These are phyloP conservation scores for Mycetomoellerius zeteki DNA, from an alignment of 1,140 invertebrate species.

Conservation along the genomic window DNA sequence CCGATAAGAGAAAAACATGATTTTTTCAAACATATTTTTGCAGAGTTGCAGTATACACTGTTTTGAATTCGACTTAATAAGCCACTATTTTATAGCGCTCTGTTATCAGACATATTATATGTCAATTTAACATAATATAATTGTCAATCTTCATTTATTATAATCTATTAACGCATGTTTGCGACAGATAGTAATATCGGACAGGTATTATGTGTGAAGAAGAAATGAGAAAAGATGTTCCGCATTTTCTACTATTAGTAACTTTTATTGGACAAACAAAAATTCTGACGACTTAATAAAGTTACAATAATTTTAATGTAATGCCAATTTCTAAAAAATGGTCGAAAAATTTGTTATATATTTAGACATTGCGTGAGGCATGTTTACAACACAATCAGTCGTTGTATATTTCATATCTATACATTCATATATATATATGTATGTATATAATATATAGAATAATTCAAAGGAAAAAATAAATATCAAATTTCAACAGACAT, in stretches of 20 bases:
- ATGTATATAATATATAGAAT: no score
- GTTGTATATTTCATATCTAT: not conserved
- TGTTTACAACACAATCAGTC: not conserved
- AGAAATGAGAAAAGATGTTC: slow-evolving; percentile 7
- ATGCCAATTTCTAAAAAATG: not conserved
- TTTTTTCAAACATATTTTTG: not conserved
- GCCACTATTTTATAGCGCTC: not conserved
- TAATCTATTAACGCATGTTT: slow-evolving; percentile 4
- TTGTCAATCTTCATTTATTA: slow-evolving; percentile 20
- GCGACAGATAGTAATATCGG: not conserved
- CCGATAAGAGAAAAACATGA: slow-evolving; percentile 5
- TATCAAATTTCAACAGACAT: no score
- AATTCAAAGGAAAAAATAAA: no score
- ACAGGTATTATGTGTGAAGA: not conserved
- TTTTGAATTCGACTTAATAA: slow-evolving; percentile 3
- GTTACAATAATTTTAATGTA: not conserved
- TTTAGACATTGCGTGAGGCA: not conserved
- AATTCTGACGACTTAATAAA: slow-evolving; percentile 4
- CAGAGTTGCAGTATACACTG: not conserved
- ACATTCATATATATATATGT: no score
- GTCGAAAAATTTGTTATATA: not conserved
- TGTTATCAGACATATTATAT: not conserved
- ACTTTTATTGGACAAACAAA: not conserved
- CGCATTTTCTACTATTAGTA: slow-evolving; percentile 42
- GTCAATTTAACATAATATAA: not conserved